Conservation (phyloP, 2,113 vertebrate genomes). For the Uropsilus gracilis region DNA sequence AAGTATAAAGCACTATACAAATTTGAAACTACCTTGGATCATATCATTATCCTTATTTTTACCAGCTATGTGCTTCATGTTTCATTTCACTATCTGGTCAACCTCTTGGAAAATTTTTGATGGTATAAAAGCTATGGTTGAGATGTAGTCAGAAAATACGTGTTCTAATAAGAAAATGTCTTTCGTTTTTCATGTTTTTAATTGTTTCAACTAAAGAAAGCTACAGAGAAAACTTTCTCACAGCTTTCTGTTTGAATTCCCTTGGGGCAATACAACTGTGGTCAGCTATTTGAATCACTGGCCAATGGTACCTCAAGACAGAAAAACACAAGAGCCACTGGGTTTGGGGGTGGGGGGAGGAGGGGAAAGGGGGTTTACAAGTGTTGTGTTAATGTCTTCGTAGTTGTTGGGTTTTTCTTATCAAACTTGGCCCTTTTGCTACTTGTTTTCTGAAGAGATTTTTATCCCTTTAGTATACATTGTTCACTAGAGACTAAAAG, state of each 20-base stretch:
- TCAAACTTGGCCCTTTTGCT: neutral
- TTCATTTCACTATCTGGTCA: no score
- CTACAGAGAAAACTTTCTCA: neutral
- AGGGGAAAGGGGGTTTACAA: neutral
- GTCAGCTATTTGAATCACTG: neutral
- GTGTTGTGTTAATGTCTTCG: neutral
- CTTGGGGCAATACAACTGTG: neutral
- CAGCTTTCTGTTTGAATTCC: neutral
- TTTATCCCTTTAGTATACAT: neutral
- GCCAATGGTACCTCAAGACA: neutral
- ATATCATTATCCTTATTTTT: neutral
- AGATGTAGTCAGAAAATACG: no score
- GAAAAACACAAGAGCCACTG: neutral
- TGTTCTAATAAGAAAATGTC: neutral
- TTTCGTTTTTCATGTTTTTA: neutral
- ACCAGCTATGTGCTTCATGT: no score
- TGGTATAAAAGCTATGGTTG: no score
- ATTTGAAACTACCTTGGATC: neutral
- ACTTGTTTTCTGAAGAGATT: slow-evolving; percentile 27
- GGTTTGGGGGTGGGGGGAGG: no score
- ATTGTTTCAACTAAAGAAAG: neutral
- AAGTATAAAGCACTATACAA: neutral
- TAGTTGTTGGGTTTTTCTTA: neutral
- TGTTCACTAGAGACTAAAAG: neutral
- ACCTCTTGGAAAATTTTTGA: no score